A percentile compares a stretch with the other conserved stretches of the same genome.
Evolutionary conservation across 2,888 invertebrate species (phyloP).

Genomic region (Sipha maydis): DNA sequence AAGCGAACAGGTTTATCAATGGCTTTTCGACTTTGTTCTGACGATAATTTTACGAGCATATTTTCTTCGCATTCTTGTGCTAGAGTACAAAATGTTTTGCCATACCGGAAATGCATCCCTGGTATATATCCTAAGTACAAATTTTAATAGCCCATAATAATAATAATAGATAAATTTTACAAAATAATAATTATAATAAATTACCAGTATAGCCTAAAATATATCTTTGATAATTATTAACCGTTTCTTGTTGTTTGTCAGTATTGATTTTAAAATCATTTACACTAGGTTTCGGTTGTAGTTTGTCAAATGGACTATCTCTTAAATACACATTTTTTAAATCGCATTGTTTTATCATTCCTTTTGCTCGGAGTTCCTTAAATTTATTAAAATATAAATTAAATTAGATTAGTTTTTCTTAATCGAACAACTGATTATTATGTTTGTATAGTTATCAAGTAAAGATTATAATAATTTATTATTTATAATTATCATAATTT

Average conservation of each 20-base stretch:
- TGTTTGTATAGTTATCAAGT: neutral
- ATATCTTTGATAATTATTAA: constrained; percentile 70
- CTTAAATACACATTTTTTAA: constrained; percentile 47
- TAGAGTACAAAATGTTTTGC: constrained; percentile 69
- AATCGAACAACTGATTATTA: neutral
- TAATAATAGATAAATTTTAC: neutral
- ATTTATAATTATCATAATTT: neutral
- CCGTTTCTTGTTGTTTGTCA: constrained; percentile 60
- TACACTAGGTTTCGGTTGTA: constrained; percentile 31
- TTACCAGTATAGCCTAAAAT: constrained; percentile 78
- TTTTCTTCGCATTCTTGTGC: constrained; percentile 67
- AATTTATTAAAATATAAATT: neutral
- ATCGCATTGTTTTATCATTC: constrained; percentile 60
- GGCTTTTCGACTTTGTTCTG: constrained; percentile 54
- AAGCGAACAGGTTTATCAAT: constrained; percentile 56
- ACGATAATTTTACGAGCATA: constrained; percentile 50
- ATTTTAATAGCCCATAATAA: constrained; percentile 32
- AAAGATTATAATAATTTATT: neutral
- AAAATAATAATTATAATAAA: neutral
- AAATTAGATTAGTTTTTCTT: neutral
- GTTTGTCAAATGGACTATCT: constrained; percentile 39
- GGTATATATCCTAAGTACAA: constrained; percentile 72
- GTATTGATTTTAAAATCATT: constrained; percentile 57
- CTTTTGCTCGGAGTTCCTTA: constrained; percentile 61
- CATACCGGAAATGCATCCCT: constrained; percentile 75